Evolutionary conservation across 1,140 invertebrate genomes (phyloP).

Genomic region (Adoxophyes honmai): DNA sequence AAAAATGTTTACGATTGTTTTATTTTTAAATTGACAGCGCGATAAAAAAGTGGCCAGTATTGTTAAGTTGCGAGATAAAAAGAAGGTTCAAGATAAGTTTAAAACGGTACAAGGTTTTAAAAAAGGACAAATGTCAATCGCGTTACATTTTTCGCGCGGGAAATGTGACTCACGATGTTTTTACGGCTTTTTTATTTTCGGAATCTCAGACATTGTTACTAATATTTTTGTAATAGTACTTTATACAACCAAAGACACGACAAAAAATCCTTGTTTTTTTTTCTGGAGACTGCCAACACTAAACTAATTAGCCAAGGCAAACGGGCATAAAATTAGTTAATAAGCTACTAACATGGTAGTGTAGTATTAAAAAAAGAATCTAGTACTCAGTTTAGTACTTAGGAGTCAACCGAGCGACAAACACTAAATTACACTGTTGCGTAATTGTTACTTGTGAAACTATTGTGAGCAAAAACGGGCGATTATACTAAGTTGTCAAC

Average conservation of each 20-base stretch:
- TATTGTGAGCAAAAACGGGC: not conserved
- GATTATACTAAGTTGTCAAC: conserved; percentile 23
- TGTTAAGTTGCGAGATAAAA: conserved; percentile 2
- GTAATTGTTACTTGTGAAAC: conserved; percentile 28
- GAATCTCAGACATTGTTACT: too few species aligned
- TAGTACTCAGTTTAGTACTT: conserved; percentile 27
- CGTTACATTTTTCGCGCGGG: too few species aligned
- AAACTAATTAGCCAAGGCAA: conserved; percentile 25
- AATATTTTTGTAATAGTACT: too few species aligned
- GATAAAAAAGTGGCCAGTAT: conserved; percentile 8
- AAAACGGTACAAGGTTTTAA: conserved; percentile 14
- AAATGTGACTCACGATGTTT: too few species aligned
- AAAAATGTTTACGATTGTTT: conserved; percentile 13
- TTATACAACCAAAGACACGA: too few species aligned
- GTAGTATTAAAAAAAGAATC: conserved; percentile 6
- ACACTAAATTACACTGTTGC: conserved; percentile 35
- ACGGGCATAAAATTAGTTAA: conserved; percentile 47
- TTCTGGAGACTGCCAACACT: conserved; percentile 12
- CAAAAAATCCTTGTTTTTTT: too few species aligned
- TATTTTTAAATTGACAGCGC: conserved; percentile 12
- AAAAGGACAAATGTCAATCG: not conserved
- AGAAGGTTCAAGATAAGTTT: not conserved
- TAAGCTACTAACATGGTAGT: conserved; percentile 32
- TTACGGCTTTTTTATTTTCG: too few species aligned
- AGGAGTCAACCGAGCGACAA: conserved; percentile 37